A percentile compares a stretch with the other conserved stretches of the same genome.
phyloP scores from a whole-genome alignment of 2,797 vertebrate genomes.

The Cetoscarus ocellatus region DNA sequence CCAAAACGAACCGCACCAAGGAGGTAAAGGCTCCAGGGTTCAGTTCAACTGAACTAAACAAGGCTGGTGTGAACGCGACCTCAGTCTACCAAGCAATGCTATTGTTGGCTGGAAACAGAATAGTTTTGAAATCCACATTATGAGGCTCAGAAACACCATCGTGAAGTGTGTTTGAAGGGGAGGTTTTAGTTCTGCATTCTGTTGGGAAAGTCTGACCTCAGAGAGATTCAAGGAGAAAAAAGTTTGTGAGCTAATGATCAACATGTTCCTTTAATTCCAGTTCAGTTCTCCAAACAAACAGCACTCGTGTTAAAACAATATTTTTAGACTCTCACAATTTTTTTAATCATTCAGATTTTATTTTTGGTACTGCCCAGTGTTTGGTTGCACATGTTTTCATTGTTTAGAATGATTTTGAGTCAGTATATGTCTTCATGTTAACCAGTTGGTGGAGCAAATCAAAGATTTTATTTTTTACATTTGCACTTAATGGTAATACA shows the following conservation, averaged over 20 bases:
- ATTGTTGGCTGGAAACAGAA: background rate
- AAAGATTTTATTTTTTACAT: constrained; percentile 50
- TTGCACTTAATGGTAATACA: constrained; percentile 77
- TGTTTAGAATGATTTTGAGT: constrained; percentile 29
- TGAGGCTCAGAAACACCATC: constrained; percentile 8
- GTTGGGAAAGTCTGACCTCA: constrained; percentile 4
- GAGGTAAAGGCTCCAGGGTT: too few species aligned
- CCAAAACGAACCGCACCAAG: too few species aligned
- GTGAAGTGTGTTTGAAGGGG: constrained; percentile 19
- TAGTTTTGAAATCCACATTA: background rate
- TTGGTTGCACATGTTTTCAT: constrained; percentile 39
- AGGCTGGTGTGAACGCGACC: too few species aligned
- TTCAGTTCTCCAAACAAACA: constrained; percentile 13
- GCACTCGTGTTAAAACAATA: constrained; percentile 28
- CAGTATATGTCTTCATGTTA: constrained; percentile 25
- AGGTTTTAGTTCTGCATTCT: constrained; percentile 22
- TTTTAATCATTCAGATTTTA: constrained; percentile 33
- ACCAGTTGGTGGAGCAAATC: constrained; percentile 34
- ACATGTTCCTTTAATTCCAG: constrained; percentile 11
- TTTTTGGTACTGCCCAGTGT: constrained; percentile 39
- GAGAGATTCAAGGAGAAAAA: constrained; percentile 5
- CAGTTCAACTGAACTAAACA: too few species aligned
- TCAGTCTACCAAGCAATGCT: too few species aligned
- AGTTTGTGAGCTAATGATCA: constrained; percentile 8
- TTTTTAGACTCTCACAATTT: constrained; percentile 5